A percentile compares a stretch with the other conserved stretches of the same genome.
These are phyloP conservation scores for Caenorhabditis tropicalis DNA, from an alignment of 1,140 invertebrate species.

Conservation along the genomic window DNA sequence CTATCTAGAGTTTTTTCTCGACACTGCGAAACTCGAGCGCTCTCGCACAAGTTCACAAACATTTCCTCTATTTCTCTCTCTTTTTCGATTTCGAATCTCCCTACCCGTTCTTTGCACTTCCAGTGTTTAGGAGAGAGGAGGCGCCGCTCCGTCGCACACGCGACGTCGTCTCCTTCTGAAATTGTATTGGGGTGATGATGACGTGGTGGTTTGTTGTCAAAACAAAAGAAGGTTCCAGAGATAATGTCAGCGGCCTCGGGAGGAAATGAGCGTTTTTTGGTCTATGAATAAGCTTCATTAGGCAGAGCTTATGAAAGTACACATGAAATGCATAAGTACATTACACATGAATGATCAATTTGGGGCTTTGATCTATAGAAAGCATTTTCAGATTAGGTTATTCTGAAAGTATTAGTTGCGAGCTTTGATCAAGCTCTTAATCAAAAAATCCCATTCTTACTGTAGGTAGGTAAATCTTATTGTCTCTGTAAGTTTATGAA, in stretches of 20 bases:
- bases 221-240: background rate
- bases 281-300: background rate
- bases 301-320: background rate
- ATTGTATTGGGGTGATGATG: background rate
- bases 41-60: background rate
- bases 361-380: too few species aligned
- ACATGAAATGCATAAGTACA: too few species aligned
- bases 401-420: too few species aligned
- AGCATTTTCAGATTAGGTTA: too few species aligned
- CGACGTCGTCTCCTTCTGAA: background rate
- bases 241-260: background rate
- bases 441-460: too few species aligned
- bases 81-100: background rate
- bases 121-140: too few species aligned
- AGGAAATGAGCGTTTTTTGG: background rate
- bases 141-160: background rate
- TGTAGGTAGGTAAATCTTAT: too few species aligned
- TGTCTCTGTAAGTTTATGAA: too few species aligned
- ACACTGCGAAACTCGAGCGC: background rate
- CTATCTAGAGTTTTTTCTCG: background rate
- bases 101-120: background rate
- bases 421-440: too few species aligned
- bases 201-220: background rate
- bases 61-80: background rate
- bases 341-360: too few species aligned